Conservation (phyloP, 1,140 invertebrate genomes). For the Lepidotrigona ventralis region DNA sequence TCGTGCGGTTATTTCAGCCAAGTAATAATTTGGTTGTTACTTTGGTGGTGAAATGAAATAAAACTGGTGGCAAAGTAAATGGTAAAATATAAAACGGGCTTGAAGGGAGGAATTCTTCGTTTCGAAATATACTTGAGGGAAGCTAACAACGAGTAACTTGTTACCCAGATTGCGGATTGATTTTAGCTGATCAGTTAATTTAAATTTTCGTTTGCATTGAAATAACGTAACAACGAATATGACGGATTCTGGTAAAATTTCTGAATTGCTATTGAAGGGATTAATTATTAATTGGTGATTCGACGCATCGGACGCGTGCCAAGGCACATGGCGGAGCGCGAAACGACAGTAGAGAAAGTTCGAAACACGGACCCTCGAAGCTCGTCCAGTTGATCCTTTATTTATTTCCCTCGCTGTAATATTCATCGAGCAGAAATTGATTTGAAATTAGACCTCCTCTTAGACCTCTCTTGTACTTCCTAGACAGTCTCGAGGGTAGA, state of each 20-base stretch:
- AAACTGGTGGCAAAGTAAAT: too few species aligned
- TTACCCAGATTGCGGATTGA: too few species aligned
- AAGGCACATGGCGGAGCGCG: constrained; percentile 5
- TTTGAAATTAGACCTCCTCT: constrained; percentile 73
- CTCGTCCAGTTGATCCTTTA: constrained; percentile 68
- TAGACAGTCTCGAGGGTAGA: constrained; percentile 25
- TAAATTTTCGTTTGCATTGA: too few species aligned
- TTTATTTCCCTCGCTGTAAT: constrained; percentile 76
- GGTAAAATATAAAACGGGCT: too few species aligned
- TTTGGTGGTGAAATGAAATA: too few species aligned
- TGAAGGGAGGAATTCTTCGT: too few species aligned
- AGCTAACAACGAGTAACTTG: too few species aligned
- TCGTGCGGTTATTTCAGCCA: too few species aligned
- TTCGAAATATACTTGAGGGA: too few species aligned
- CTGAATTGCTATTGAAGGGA: neutral
- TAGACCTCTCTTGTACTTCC: constrained; percentile 47
- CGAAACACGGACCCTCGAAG: constrained; percentile 50
- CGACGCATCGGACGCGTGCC: constrained; percentile 58
- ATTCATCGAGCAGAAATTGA: constrained; percentile 77
- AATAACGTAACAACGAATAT: too few species aligned
- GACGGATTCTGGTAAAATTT: neutral
- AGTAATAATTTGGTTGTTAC: too few species aligned
- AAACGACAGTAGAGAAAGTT: constrained; percentile 50
- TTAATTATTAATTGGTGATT: constrained; percentile 20
- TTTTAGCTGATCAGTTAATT: too few species aligned